Evolutionary conservation across 2,888 invertebrate genomes (phyloP).

Genomic region (Cosmia pyralina): DNA sequence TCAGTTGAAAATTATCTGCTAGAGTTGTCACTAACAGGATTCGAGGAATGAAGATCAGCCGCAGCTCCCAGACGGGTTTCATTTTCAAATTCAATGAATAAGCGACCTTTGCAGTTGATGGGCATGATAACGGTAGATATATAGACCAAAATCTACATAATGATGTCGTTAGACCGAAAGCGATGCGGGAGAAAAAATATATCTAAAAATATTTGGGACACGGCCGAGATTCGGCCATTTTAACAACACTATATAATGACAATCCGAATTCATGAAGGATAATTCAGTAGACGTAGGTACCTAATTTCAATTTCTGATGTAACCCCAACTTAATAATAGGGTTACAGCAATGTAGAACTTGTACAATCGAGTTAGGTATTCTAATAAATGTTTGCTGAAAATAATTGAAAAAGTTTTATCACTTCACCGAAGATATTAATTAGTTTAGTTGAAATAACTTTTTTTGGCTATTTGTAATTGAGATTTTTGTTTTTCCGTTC

Average conservation of each 20-base stretch:
- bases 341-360: constrained; percentile 51
- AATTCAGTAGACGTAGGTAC: constrained; percentile 42
- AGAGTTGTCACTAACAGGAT: constrained; percentile 55
- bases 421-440: constrained; percentile 51
- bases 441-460: constrained; percentile 47
- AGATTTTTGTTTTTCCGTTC: constrained; percentile 29
- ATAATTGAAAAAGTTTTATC: constrained; percentile 65
- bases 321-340: constrained; percentile 51
- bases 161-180: constrained; percentile 71
- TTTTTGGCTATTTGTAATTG: constrained; percentile 16
- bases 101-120: constrained; percentile 68
- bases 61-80: constrained; percentile 61
- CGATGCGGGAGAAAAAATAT: constrained; percentile 51
- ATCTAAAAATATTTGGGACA: constrained; percentile 54
- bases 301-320: constrained; percentile 63
- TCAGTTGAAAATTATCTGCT: constrained; percentile 48
- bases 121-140: constrained; percentile 65
- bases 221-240: constrained; percentile 34
- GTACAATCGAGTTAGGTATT: constrained; percentile 47
- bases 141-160: constrained; percentile 73
- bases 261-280: constrained; percentile 46
- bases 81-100: constrained; percentile 60
- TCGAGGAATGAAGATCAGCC: constrained; percentile 40
- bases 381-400: constrained; percentile 47
- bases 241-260: constrained; percentile 34